These are phyloP conservation scores for Onychorhynchus coronatus DNA, from an alignment of 2,113 vertebrate genomes.

Conservation along the genomic window DNA sequence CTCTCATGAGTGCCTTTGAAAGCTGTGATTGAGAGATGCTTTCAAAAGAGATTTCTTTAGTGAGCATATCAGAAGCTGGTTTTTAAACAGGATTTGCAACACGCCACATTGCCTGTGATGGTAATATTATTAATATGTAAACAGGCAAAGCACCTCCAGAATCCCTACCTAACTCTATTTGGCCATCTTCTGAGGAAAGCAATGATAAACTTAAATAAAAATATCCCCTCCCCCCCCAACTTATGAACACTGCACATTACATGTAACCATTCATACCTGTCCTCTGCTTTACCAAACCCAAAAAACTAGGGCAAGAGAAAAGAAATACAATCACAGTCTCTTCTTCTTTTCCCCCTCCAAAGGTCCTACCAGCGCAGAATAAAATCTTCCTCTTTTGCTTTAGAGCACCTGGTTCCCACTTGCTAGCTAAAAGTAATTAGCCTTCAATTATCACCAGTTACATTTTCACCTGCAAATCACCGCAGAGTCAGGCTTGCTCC, in stretches of 20 bases:
- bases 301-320: neutral
- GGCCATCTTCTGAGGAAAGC: neutral
- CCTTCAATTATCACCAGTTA: slow-evolving; percentile 75
- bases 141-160: neutral
- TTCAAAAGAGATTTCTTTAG: neutral
- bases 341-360: accelerated
- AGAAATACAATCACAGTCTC: neutral
- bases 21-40: neutral
- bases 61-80: neutral
- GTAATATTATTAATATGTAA: neutral
- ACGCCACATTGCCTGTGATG: neutral
- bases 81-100: neutral
- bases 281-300: neutral
- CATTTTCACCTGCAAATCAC: slow-evolving; percentile 71
- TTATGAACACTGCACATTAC: neutral
- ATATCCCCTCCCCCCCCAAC: accelerated
- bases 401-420: slow-evolving; percentile 63
- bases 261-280: neutral
- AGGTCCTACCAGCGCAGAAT: neutral
- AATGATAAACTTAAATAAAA: neutral
- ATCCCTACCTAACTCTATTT: neutral
- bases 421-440: slow-evolving; percentile 70
- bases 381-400: neutral
- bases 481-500: slow-evolving; percentile 36
- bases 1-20: neutral